These are phyloP conservation scores for Seison nebaliae DNA, from an alignment of 1,140 invertebrate genomes.

Conservation along the genomic window DNA sequence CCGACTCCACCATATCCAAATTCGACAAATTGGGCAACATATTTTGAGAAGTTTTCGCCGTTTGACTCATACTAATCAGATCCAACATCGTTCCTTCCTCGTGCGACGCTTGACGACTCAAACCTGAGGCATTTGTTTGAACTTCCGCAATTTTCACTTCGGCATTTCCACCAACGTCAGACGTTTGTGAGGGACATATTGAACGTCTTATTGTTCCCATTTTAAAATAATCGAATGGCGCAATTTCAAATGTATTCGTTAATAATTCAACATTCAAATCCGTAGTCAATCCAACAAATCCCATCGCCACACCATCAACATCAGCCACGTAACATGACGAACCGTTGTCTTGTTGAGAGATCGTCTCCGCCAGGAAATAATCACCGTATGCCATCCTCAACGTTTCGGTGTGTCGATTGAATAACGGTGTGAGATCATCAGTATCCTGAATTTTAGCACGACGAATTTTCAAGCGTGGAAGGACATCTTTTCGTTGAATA, in stretches of 20 bases:
- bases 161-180: slow-evolving; percentile 1
- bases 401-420: slow-evolving; percentile 32
- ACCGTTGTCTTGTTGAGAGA: slow-evolving; percentile 32
- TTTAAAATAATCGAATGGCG: slow-evolving; percentile 35
- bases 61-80: neutral
- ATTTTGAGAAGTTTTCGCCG: neutral
- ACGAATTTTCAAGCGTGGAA: no score
- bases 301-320: slow-evolving; percentile 29
- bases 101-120: neutral
- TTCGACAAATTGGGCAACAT: no score
- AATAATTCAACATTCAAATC: slow-evolving; percentile 36
- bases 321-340: slow-evolving; percentile 29
- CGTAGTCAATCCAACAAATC: slow-evolving; percentile 37
- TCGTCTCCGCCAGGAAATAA: slow-evolving; percentile 42
- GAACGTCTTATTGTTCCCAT: slow-evolving; percentile 13
- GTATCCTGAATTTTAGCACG: slow-evolving; percentile 47
- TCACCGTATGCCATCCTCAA: slow-evolving; percentile 38
- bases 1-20: no score
- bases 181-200: slow-evolving; percentile 1
- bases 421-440: slow-evolving; percentile 40
- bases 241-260: slow-evolving; percentile 40
- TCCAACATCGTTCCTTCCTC: neutral
- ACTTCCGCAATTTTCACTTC: neutral
- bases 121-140: neutral
- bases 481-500: no score